These are phyloP conservation scores for Syngnathus rostellatus DNA, from an alignment of 2,797 vertebrate species.

Conservation along the genomic window DNA sequence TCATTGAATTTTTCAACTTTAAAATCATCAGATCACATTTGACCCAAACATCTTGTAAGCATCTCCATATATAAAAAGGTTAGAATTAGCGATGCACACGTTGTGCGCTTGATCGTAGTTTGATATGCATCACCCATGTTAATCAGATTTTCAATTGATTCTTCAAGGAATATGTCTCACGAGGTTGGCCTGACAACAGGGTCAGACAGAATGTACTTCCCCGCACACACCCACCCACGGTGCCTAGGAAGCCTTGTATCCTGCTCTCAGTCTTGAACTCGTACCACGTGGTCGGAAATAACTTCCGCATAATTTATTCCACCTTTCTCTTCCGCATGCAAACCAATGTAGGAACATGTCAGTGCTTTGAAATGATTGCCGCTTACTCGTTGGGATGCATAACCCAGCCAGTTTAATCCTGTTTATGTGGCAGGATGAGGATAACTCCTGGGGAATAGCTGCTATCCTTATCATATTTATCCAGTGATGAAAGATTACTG, in stretches of 20 bases:
- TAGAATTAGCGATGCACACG: conserved; percentile 14
- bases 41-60: not conserved
- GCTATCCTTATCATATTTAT: conserved; percentile 63
- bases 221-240: conserved; percentile 15
- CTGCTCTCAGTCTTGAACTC: conserved; percentile 34
- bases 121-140: conserved; percentile 54
- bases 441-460: conserved; percentile 51
- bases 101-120: conserved; percentile 34
- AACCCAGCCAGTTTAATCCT: conserved; percentile 54
- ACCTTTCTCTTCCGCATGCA: conserved; percentile 3
- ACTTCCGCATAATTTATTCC: conserved; percentile 11
- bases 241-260: conserved; percentile 18
- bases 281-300: conserved; percentile 27
- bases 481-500: conserved; percentile 64
- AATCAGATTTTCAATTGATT: conserved; percentile 49
- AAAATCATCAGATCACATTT: not conserved
- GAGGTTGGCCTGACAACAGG: conserved; percentile 31
- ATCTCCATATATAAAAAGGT: not conserved
- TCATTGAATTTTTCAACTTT: too few species aligned
- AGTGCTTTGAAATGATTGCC: conserved; percentile 19
- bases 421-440: conserved; percentile 48
- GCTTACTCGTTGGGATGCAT: conserved; percentile 39
- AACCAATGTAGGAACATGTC: not conserved
- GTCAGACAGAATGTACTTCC: conserved; percentile 21
- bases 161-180: conserved; percentile 19